phyloP scores from a whole-genome alignment of 2,797 vertebrate species.

The Aplochiton taeniatus region DNA sequence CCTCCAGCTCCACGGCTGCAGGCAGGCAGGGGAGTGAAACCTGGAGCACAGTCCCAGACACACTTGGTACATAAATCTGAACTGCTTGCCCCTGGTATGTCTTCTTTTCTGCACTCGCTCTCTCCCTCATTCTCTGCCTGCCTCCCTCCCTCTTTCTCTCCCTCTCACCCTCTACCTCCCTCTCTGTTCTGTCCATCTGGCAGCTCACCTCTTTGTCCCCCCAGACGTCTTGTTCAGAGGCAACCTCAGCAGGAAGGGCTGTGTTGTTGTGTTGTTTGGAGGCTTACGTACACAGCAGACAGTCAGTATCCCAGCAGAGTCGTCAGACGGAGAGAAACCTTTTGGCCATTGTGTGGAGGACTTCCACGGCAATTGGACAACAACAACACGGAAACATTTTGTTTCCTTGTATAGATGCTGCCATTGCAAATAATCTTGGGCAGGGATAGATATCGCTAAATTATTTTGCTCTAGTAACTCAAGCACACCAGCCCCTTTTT shows the following conservation, averaged over 20 bases:
- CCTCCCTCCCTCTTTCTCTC: conserved; percentile 7
- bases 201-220: conserved; percentile 59
- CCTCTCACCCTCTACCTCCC: too few relatives aligned
- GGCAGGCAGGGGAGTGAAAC: conserved; percentile 64
- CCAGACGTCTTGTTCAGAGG: too few relatives aligned
- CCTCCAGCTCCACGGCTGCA: conserved; percentile 52
- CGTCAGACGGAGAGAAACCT: too few relatives aligned
- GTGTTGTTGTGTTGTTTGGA: too few relatives aligned
- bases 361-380: conserved; percentile 13
- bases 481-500: too few relatives aligned
- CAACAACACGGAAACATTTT: conserved; percentile 7
- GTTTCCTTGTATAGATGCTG: conserved; percentile 1
- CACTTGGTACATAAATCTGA: conserved; percentile 50
- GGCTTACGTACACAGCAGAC: not conserved
- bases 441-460: not conserved
- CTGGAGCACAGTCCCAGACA: conserved; percentile 33
- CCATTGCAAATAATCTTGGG: not conserved
- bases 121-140: conserved; percentile 7
- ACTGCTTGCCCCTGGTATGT: conserved; percentile 50
- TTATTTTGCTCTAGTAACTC: too few relatives aligned
- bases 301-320: not conserved
- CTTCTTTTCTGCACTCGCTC: conserved; percentile 50
- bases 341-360: not conserved
- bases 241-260: too few relatives aligned
- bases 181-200: conserved; percentile 34